phyloP scores from a whole-genome alignment of 2,888 invertebrate species.

The Ganaspis brasiliensis region DNA sequence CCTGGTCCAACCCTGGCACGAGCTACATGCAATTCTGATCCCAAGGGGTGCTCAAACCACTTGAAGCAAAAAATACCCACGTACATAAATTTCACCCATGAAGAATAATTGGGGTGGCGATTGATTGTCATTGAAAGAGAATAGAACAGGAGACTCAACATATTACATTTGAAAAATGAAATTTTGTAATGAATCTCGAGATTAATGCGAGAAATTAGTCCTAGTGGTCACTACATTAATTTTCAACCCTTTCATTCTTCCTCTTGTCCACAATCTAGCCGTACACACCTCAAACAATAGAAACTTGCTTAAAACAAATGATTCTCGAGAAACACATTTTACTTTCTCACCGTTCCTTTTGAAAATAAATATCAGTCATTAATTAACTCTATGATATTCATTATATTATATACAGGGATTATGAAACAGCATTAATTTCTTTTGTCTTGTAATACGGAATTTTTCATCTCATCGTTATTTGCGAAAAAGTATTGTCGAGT shows the following conservation, averaged over 20 bases:
- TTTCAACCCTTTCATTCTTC: conserved; percentile 13
- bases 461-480: too few relatives aligned
- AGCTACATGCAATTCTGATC: conserved; percentile 60
- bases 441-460: too few relatives aligned
- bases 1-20: conserved; percentile 72
- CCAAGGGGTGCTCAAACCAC: conserved; percentile 60
- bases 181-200: conserved; percentile 15
- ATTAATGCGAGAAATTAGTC: conserved; percentile 29
- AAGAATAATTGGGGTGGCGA: conserved; percentile 10
- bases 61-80: conserved; percentile 1
- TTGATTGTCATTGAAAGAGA: conserved; percentile 1
- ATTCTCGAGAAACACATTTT: conserved; percentile 11
- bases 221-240: conserved; percentile 28
- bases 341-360: neutral
- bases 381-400: too few relatives aligned
- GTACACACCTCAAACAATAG: neutral
- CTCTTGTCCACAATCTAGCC: conserved; percentile 7
- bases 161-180: neutral
- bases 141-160: neutral
- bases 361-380: neutral
- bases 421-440: too few relatives aligned
- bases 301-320: conserved; percentile 15
- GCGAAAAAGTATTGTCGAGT: too few relatives aligned
- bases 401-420: too few relatives aligned
- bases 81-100: conserved; percentile 3